phyloP scores from a whole-genome alignment of 2,113 vertebrate genomes.

The Sprattus sprattus region DNA sequence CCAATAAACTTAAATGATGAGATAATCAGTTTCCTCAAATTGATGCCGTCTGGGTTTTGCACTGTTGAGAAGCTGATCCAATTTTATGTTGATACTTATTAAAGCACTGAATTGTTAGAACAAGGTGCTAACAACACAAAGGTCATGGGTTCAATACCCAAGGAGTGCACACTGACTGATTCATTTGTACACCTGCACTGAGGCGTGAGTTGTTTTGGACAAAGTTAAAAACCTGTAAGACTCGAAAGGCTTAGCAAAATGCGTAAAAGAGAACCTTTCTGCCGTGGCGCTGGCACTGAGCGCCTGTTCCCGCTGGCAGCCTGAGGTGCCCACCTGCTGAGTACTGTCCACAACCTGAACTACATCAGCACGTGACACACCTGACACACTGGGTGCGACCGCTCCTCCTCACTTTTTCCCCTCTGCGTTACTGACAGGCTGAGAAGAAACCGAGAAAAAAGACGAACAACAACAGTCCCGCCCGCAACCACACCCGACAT shows the following conservation, averaged over 20 bases:
- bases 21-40: too few species aligned
- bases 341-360: not conserved
- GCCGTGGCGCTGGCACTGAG: not conserved
- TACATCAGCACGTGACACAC: not conserved
- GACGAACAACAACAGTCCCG: not conserved
- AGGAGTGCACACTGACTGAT: not conserved
- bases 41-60: too few species aligned
- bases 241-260: not conserved
- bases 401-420: not conserved
- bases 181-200: not conserved
- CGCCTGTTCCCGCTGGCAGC: not conserved
- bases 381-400: not conserved
- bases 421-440: not conserved
- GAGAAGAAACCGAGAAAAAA: not conserved
- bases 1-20: too few species aligned
- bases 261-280: not conserved
- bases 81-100: too few species aligned
- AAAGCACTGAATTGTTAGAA: not conserved
- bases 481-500: not conserved
- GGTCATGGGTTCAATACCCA: not conserved
- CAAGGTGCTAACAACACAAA: not conserved
- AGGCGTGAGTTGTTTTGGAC: not conserved
- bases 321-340: not conserved
- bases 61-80: too few species aligned
- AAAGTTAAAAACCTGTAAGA: not conserved